phyloP scores from a whole-genome alignment of 30 jellyfish, hydroid and myxozoan genomes.

The Aurelia sp. region DNA sequence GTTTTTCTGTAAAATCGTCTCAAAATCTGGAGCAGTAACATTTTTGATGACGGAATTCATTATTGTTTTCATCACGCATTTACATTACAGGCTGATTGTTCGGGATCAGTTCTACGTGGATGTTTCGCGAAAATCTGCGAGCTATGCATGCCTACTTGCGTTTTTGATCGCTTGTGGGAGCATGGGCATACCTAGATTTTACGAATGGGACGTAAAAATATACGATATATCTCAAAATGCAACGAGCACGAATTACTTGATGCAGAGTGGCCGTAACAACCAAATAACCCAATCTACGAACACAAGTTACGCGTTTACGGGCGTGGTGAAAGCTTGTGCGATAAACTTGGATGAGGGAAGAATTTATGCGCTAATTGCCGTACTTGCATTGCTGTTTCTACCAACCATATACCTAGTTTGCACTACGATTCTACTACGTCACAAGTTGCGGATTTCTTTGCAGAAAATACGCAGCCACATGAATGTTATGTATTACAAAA shows the following conservation, averaged over 20 bases:
- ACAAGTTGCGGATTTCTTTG: conserved; percentile 1
- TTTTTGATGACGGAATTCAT: conserved; percentile 42
- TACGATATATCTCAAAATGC: background rate
- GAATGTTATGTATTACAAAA: conserved; percentile 1
- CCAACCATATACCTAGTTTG: conserved; percentile 30
- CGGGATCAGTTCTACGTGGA: conserved; percentile 10
- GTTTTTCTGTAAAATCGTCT: conserved; percentile 10
- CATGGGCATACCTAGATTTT: conserved; percentile 34
- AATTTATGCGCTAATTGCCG: background rate
- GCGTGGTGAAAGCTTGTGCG: conserved; percentile 3
- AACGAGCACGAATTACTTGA: too few relatives aligned
- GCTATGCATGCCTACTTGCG: background rate
- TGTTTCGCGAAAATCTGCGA: conserved; percentile 6
- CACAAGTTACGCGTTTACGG: background rate
- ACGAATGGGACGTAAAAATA: conserved; percentile 49
- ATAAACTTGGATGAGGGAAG: background rate
- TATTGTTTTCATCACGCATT: conserved; percentile 13
- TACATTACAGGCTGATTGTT: conserved; percentile 16
- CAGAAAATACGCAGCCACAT: conserved; percentile 8
- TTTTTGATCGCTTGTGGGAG: background rate
- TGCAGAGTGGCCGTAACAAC: too few relatives aligned
- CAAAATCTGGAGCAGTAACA: conserved; percentile 55
- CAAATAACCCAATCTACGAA: too few relatives aligned
- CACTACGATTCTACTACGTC: conserved; percentile 7
- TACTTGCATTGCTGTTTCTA: conserved; percentile 9